These are phyloP conservation scores for Diorhabda carinulata DNA, from an alignment of 1,140 invertebrate species.

Conservation along the genomic window DNA sequence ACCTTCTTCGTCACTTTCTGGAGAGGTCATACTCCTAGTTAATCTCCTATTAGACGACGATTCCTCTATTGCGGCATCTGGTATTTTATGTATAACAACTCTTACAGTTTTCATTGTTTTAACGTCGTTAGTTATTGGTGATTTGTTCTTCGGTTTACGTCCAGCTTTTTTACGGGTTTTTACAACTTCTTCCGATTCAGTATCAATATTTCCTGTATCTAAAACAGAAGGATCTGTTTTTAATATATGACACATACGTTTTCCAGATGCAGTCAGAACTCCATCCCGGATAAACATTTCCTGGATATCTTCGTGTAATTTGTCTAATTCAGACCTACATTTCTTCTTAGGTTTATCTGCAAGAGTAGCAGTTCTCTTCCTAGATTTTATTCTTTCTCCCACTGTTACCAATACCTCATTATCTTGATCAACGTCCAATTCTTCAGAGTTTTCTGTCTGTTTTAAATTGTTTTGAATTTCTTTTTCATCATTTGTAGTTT, in stretches of 20 bases:
- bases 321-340: constrained; percentile 53
- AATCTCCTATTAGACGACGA: constrained; percentile 17
- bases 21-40: constrained; percentile 20
- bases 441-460: not conserved
- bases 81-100: constrained; percentile 34
- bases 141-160: constrained; percentile 23
- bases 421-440: not conserved
- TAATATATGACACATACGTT: constrained; percentile 52
- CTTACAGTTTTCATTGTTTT: constrained; percentile 30
- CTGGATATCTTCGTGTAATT: constrained; percentile 62
- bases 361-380: constrained; percentile 21
- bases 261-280: constrained; percentile 53
- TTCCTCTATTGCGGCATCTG: constrained; percentile 22
- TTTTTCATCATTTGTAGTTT: not conserved
- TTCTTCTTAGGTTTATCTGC: constrained; percentile 29
- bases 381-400: constrained; percentile 39
- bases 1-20: constrained; percentile 22
- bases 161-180: constrained; percentile 23
- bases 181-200: constrained; percentile 9
- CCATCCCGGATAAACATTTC: constrained; percentile 65
- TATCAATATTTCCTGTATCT: not conserved
- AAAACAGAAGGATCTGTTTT: constrained; percentile 33
- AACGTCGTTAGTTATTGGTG: not conserved
- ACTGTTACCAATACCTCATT: constrained; percentile 27
- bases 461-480: not conserved